phyloP scores from a whole-genome alignment of 92 coral and sea anemone genomes.

The Desmophyllum pertusum region DNA sequence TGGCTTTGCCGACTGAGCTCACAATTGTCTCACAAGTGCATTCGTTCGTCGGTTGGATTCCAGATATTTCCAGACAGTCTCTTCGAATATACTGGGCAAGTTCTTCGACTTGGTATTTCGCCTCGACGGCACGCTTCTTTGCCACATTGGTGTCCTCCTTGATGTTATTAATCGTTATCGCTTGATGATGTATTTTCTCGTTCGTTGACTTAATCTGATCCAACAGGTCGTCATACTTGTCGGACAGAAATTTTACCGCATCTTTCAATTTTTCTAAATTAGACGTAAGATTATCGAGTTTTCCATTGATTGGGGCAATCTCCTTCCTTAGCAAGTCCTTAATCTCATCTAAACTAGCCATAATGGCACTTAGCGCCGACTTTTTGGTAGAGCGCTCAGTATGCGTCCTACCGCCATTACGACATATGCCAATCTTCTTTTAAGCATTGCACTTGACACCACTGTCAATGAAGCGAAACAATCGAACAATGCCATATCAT shows the following conservation, averaged over 20 bases:
- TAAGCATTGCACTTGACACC: no score
- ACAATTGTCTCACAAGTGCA: conserved; percentile 39
- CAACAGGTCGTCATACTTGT: conserved; percentile 39
- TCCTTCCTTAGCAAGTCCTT: conserved; percentile 38
- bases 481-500: no score
- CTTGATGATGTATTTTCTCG: conserved; percentile 25
- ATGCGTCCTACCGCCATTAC: no score
- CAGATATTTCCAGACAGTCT: conserved; percentile 51
- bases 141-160: neutral
- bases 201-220: conserved; percentile 12
- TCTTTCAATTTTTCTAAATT: conserved; percentile 8
- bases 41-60: conserved; percentile 11
- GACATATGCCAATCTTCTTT: no score
- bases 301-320: conserved; percentile 15
- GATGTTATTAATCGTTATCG: neutral
- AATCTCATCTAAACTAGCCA: neutral
- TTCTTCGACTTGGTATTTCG: conserved; percentile 29
- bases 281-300: conserved; percentile 20
- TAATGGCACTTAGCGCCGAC: no score
- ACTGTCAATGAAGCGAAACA: no score
- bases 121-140: conserved; percentile 18
- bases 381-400: no score
- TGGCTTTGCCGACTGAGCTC: conserved; percentile 38
- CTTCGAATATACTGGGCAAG: conserved; percentile 44
- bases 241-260: conserved; percentile 20